Base-by-base conservation (phyloP, 2,797 vertebrate species). In the Eremophila alpestris region DNA sequence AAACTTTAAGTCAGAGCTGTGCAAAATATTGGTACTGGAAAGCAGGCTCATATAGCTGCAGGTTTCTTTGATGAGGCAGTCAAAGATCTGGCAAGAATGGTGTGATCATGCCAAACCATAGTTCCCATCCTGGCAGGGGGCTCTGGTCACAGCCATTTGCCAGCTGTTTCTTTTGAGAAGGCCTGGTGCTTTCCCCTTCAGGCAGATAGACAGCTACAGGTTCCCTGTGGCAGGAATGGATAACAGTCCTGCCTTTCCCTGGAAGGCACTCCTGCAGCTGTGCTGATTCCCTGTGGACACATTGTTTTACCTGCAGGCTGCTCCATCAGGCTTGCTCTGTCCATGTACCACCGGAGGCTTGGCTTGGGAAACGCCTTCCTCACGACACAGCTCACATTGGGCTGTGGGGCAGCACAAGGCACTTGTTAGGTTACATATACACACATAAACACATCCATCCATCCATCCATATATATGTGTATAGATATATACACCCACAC, bases 321-420 rank as follows among this genome's bases (percentile, higher is more conserved):
- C 48, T 94, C 62, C 4, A 0, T 77, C 93, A 97, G 83, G 82
- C 52, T 79, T 0, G 1, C 48, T 96, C 76, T 75, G 68, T 96
- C 91, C 77, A 87, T 3, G 15, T 92, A 94, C 97, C 97, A 97
- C 15, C 59, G 38, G 5, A 97, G 87, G 10, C 74, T 95, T 49
- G 97, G 96, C 85, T 93, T 97, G 65, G 97, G 97, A 90, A 98
- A 98, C 1, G 74, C 97, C 64, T 96, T 98, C 87, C 69, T 96
- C 89, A 98, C 21, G 0, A 88, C 29, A 55, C 97, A 98, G 91
- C 67, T 97, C 93, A 97, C 52, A 1, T 52, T 95, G 19, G 34
- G 85, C 97, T 98, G 34, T 16, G 16, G 67, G 40, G 38, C 73
- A 93, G 55, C 40, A 71, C 83, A 71, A 83, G 29, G 1, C 30